phyloP scores from a whole-genome alignment of 2,113 vertebrate species.

The Pithys albifrons region DNA sequence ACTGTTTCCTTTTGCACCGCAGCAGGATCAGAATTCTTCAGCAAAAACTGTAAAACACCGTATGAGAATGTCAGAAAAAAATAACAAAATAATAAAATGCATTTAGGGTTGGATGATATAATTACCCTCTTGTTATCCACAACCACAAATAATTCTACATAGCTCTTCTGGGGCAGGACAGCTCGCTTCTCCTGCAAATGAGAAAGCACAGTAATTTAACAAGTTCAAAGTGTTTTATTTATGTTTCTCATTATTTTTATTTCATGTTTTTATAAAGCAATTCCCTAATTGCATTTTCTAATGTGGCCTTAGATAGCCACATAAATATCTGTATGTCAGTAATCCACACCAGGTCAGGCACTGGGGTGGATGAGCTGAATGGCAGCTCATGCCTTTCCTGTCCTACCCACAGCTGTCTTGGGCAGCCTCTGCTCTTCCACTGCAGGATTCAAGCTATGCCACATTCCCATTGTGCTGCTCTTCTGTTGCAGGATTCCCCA shows the following conservation, averaged over 20 bases:
- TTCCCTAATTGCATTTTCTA: not conserved
- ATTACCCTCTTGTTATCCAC: slow-evolving; percentile 85
- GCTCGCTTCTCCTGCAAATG: slow-evolving; percentile 78
- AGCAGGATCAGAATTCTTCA: slow-evolving; percentile 60
- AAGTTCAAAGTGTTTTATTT: not conserved
- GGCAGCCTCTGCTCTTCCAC: not conserved
- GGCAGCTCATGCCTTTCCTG: not conserved
- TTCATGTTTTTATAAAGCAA: not conserved
- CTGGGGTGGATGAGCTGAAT: not conserved
- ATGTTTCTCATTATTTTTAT: not conserved
- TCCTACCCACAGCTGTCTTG: not conserved
- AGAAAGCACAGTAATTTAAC: not conserved
- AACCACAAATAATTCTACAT: slow-evolving; percentile 84
- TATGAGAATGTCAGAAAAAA: not conserved
- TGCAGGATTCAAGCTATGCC: not conserved
- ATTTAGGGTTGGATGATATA: not conserved
- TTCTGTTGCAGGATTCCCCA: not conserved
- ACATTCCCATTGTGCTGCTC: not conserved
- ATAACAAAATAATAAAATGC: not conserved
- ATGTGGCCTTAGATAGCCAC: not conserved
- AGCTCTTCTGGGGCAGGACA: slow-evolving; percentile 79
- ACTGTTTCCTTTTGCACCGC: slow-evolving; percentile 79
- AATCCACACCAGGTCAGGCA: not conserved
- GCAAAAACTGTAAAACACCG: slow-evolving; percentile 73
- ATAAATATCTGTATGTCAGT: not conserved